Base-by-base conservation (phyloP, 2,797 vertebrate species). In the Melanotaenia trifasciata region DNA sequence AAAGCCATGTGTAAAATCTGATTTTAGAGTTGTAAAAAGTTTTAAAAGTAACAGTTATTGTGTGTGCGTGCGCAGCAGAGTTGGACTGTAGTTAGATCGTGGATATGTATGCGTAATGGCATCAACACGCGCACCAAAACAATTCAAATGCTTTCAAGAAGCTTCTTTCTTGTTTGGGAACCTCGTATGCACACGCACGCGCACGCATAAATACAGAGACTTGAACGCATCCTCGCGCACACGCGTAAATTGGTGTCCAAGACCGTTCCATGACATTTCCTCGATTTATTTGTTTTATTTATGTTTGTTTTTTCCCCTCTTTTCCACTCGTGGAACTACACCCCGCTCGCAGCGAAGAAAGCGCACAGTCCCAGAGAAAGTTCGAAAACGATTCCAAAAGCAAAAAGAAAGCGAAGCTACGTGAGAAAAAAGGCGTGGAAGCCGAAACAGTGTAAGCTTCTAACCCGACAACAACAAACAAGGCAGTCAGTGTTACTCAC, bases 401-500 rank as follows among this genome's bases (percentile, higher is more conserved):
- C 66, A 12, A 67, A 74, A 16, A 67, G 66, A 10, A 45, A 57
- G 68, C 77, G 57, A 35, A 54, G 63, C 47, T 43, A 33, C 43
- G 57, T 43, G 53, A 8, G 53, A 24, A 22, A 24, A 51, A 50
- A 79, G 26, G 59, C 43, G 75, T 58, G 54, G 50, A 84, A 69
- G 33, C 76, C 59, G 59, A 72, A 87, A 85, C 43, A 74, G 79
- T 72, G 20, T 14, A 22, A 51, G 79, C 83, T 77, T 77, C 76
- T 79, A 83, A 84, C 72, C 62, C 53, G 72, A 78, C 70, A 74
- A 89, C 76, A 82, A 83, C 75, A 86, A 82, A 64, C 61, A 58
- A 64, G 24, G 72, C 62, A 81, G 64, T 54, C 70, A 7, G 74
- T 65, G 67, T 74, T 79, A 86, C 90, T 90, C 86, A 92, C 90